phyloP scores from a whole-genome alignment of 1,140 invertebrate genomes.

The Centruroides vittatus region DNA sequence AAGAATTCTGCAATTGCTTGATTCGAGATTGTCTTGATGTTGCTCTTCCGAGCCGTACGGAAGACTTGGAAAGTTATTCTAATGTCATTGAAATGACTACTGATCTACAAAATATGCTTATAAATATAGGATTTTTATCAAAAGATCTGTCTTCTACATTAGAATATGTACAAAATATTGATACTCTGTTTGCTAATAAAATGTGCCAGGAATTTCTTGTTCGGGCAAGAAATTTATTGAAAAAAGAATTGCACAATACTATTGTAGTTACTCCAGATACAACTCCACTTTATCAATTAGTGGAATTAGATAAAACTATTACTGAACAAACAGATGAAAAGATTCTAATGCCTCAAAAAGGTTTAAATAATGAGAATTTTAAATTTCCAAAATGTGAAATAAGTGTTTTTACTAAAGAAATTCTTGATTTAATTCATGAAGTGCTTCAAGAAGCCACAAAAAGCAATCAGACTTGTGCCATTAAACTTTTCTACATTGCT shows the following conservation, averaged over 20 bases:
- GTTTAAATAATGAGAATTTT: constrained; percentile 26
- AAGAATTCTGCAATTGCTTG: constrained; percentile 47
- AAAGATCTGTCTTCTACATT: constrained; percentile 35
- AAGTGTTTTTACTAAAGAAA: constrained; percentile 33
- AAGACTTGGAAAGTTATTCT: constrained; percentile 48
- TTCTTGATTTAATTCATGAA: constrained; percentile 50
- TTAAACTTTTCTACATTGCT: constrained; percentile 50
- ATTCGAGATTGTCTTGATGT: constrained; percentile 54
- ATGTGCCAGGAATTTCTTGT: constrained; percentile 45
- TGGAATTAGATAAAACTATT: neutral
- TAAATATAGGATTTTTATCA: constrained; percentile 27
- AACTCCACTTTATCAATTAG: neutral
- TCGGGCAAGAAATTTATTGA: constrained; percentile 54
- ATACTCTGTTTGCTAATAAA: constrained; percentile 60
- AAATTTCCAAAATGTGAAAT: constrained; percentile 46
- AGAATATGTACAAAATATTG: constrained; percentile 58
- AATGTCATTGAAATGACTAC: constrained; percentile 45
- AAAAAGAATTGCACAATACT: constrained; percentile 63
- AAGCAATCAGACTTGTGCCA: constrained; percentile 40
- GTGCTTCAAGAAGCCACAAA: constrained; percentile 52
- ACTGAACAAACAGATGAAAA: constrained; percentile 1
- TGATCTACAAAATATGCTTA: constrained; percentile 48
- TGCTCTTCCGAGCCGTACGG: constrained; percentile 55
- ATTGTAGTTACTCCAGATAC: constrained; percentile 36
- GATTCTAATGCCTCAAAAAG: constrained; percentile 9